These are phyloP conservation scores for Ophion ventricosus DNA, from an alignment of 2,888 invertebrate species.

Conservation along the genomic window DNA sequence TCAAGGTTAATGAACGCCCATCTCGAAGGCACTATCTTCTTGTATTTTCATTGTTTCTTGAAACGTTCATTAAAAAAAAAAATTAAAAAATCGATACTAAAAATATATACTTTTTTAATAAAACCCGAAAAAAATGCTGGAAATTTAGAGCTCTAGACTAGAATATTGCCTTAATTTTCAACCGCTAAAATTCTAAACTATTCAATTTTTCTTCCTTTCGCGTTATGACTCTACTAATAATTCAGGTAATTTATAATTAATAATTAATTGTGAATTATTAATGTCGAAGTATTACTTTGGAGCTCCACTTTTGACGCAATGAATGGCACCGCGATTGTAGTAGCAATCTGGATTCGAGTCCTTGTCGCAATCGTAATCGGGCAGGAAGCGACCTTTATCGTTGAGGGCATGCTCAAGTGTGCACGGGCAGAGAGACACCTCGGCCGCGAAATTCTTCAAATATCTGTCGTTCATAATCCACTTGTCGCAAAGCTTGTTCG, in stretches of 20 bases:
- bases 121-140: too few species aligned
- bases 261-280: background rate
- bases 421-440: slow-evolving; percentile 95
- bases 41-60: too few species aligned
- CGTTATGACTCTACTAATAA: background rate
- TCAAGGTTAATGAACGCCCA: too few species aligned
- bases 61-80: too few species aligned
- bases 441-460: slow-evolving; percentile 93
- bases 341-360: slow-evolving; percentile 95
- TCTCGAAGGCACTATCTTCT: too few species aligned
- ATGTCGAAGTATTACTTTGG: slow-evolving; percentile 88
- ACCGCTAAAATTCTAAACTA: background rate
- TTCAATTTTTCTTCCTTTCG: background rate
- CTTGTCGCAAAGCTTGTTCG: slow-evolving; percentile 92
- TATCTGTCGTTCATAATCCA: slow-evolving; percentile 95
- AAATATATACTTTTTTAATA: too few species aligned
- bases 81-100: too few species aligned
- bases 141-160: too few species aligned
- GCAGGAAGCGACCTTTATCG: slow-evolving; percentile 96
- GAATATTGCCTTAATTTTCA: too few species aligned
- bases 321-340: slow-evolving; percentile 94
- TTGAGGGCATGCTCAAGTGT: slow-evolving; percentile 94
- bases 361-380: slow-evolving; percentile 95
- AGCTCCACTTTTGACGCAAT: slow-evolving; percentile 96
- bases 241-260: too few species aligned